Conservation (phyloP, 2,888 invertebrate genomes). For the Conus canariensis region DNA sequence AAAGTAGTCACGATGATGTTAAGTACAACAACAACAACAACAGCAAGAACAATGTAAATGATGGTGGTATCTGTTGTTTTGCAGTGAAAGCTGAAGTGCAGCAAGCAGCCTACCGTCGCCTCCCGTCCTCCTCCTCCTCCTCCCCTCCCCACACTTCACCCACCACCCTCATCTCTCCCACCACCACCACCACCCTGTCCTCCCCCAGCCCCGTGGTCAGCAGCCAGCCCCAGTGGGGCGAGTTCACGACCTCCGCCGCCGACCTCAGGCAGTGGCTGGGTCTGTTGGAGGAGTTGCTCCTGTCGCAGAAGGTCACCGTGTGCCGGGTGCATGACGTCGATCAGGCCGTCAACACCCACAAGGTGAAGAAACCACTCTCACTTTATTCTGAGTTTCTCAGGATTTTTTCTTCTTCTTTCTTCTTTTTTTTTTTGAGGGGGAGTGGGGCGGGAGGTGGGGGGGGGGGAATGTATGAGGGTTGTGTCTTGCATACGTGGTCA, state of each 20-base stretch:
- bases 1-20: no score
- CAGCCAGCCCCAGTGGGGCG: slow-evolving; percentile 60
- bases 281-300: slow-evolving; percentile 67
- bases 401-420: no score
- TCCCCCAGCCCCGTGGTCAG: background rate
- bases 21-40: no score
- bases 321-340: slow-evolving; percentile 73
- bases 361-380: slow-evolving; percentile 57
- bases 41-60: no score
- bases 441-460: no score
- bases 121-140: background rate
- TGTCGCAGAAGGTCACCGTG: slow-evolving; percentile 70
- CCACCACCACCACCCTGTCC: background rate
- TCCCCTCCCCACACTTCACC: background rate
- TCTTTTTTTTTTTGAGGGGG: no score
- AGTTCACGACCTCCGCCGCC: slow-evolving; percentile 64
- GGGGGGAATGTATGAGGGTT: no score
- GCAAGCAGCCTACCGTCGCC: background rate
- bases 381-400: no score
- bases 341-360: slow-evolving; percentile 67
- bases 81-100: slow-evolving; percentile 29
- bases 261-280: slow-evolving; percentile 72
- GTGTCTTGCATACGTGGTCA: no score
- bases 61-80: background rate
- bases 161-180: background rate